A percentile compares a stretch with the other conserved stretches of the same genome.
Evolutionary conservation across 2,888 invertebrate genomes (phyloP).

Genomic region (Andricus quercusramuli): DNA sequence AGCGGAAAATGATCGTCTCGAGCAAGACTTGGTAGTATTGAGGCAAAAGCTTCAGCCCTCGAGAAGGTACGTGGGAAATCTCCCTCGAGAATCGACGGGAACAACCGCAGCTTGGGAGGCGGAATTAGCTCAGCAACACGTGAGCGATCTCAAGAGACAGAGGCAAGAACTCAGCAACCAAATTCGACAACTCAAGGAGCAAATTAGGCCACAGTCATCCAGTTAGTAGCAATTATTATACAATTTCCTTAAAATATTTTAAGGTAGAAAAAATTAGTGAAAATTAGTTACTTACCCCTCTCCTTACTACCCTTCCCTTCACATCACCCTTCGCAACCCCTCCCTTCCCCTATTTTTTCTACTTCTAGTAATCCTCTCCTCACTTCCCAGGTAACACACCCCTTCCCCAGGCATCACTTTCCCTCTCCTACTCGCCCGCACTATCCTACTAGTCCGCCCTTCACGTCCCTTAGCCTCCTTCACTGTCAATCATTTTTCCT

Average conservation of each 20-base stretch:
- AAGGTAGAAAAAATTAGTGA: no score
- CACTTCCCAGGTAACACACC: no score
- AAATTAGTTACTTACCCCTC: no score
- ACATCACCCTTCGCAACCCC: no score
- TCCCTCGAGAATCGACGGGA: constrained; percentile 73
- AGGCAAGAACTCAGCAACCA: constrained; percentile 92
- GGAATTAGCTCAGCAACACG: constrained; percentile 92
- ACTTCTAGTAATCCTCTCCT: no score
- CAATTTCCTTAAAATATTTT: background rate
- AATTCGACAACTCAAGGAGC: constrained; percentile 90
- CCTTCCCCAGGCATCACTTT: no score
- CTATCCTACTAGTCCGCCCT: no score
- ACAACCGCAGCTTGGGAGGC: constrained; percentile 87
- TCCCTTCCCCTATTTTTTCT: no score
- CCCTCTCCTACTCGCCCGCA: no score
- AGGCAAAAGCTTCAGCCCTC: constrained; percentile 90
- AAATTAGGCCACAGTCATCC: constrained; percentile 80
- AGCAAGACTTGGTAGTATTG: constrained; percentile 91
- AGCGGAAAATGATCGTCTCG: constrained; percentile 92
- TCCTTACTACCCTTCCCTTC: no score
- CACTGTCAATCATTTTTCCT: no score
- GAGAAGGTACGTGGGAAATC: constrained; percentile 79
- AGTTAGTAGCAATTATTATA: background rate
- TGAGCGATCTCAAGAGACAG: constrained; percentile 92
- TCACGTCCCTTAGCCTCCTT: no score